These are phyloP conservation scores for Drosophila testacea DNA, from an alignment of 2,888 invertebrate genomes.

Conservation along the genomic window DNA sequence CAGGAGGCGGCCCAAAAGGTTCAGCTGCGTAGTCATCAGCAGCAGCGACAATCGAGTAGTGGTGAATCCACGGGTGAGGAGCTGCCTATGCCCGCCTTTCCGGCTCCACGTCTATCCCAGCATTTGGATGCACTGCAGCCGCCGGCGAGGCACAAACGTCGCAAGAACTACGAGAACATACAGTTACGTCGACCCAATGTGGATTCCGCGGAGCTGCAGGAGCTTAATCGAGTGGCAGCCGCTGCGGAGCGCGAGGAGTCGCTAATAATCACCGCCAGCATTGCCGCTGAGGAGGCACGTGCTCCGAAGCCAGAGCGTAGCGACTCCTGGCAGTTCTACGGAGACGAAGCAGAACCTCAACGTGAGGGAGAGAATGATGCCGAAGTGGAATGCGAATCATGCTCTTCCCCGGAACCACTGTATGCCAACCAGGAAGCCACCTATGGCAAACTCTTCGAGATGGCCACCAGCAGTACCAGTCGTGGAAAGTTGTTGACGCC, in stretches of 20 bases:
- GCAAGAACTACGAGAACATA: constrained; percentile 82
- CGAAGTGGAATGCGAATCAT: constrained; percentile 29
- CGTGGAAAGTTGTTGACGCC: constrained; percentile 77
- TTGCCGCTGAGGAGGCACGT: constrained; percentile 69
- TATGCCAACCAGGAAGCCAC: constrained; percentile 84
- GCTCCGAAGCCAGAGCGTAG: constrained; percentile 83
- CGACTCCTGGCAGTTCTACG: constrained; percentile 84
- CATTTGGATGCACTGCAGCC: constrained; percentile 69
- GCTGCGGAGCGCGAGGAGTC: constrained; percentile 77
- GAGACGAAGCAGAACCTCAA: constrained; percentile 64
- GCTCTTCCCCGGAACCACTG: constrained; percentile 83
- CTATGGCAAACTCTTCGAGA: constrained; percentile 84
- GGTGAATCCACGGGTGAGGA: constrained; percentile 63
- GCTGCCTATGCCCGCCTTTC: constrained; percentile 83
- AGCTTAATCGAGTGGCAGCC: constrained; percentile 70
- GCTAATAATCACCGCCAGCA: constrained; percentile 70
- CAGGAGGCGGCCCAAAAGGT: constrained; percentile 63
- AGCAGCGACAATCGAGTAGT: constrained; percentile 45
- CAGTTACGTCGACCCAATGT: constrained; percentile 79
- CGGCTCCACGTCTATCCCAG: constrained; percentile 82
- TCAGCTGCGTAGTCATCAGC: constrained; percentile 49
- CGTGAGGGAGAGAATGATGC: constrained; percentile 8
- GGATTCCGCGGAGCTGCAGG: constrained; percentile 80
- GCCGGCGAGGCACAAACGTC: constrained; percentile 78
- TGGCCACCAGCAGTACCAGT: constrained; percentile 78